Conservation (phyloP, 2,113 vertebrate species). For the Smithornis capensis region DNA sequence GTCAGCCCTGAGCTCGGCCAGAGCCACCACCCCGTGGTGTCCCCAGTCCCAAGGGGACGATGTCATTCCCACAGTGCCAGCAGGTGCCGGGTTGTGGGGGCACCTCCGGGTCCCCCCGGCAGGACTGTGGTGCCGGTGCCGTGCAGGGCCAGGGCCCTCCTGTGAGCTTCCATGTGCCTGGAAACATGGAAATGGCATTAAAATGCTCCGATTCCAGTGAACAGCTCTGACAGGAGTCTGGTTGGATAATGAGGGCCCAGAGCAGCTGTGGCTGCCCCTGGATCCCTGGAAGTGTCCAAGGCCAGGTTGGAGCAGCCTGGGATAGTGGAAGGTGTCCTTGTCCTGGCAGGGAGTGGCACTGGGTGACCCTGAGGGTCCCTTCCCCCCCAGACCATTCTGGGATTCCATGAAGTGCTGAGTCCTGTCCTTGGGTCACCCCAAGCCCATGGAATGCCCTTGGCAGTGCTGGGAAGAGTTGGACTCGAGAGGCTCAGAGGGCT, state of each 20-base stretch:
- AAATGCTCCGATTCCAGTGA: constrained; percentile 63
- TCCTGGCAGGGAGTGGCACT: too few species aligned
- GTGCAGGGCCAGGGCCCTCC: neutral
- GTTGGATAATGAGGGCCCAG: constrained; percentile 49
- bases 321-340: neutral
- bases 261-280: neutral
- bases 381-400: neutral
- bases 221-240: constrained; percentile 58
- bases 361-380: neutral
- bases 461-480: neutral
- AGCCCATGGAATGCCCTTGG: neutral
- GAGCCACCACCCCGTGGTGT: accelerated
- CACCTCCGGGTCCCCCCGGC: neutral
- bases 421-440: neutral
- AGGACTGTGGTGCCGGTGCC: neutral
- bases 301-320: neutral
- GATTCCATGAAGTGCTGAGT: neutral
- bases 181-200: constrained; percentile 57
- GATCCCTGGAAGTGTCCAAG: neutral
- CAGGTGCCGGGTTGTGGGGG: neutral
- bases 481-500: neutral
- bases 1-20: neutral
- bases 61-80: accelerated
- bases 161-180: neutral
- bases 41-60: neutral